Conservation (phyloP, 2,888 invertebrate species). For the Congeria kusceri region DNA sequence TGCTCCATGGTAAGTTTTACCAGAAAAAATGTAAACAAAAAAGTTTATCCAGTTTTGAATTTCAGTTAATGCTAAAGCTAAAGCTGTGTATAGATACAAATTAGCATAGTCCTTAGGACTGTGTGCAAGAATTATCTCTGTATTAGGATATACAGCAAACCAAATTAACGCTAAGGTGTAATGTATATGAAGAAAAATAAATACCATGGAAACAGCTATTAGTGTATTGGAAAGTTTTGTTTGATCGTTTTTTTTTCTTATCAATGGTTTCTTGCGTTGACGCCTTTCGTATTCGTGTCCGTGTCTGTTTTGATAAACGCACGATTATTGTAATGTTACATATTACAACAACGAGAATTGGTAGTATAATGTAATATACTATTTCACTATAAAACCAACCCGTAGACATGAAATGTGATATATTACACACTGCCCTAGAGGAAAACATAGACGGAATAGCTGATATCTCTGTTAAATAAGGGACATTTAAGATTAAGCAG, state of each 20-base stretch:
- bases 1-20: too few species aligned
- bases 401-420: constrained; percentile 6
- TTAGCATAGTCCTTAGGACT: background rate
- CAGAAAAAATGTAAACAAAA: too few species aligned
- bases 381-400: constrained; percentile 22
- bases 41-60: constrained; percentile 28
- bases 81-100: background rate
- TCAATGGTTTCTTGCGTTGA: constrained; percentile 14
- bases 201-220: constrained; percentile 6
- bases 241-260: constrained; percentile 16
- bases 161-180: background rate
- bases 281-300: constrained; percentile 4
- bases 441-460: too few species aligned
- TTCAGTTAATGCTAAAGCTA: constrained; percentile 6
- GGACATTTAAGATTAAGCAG: too few species aligned
- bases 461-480: too few species aligned
- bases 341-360: constrained; percentile 10
- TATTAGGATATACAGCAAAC: background rate
- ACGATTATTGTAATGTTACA: constrained; percentile 19
- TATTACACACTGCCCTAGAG: background rate
- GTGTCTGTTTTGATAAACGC: background rate
- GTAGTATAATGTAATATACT: constrained; percentile 26
- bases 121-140: background rate
- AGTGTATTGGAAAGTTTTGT: constrained; percentile 22
- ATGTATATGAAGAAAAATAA: constrained; percentile 31